A percentile compares a stretch with the other conserved stretches of the same genome.
These are phyloP conservation scores for Erpetoichthys calabaricus DNA, from an alignment of 2,797 vertebrate genomes.

Conservation along the genomic window DNA sequence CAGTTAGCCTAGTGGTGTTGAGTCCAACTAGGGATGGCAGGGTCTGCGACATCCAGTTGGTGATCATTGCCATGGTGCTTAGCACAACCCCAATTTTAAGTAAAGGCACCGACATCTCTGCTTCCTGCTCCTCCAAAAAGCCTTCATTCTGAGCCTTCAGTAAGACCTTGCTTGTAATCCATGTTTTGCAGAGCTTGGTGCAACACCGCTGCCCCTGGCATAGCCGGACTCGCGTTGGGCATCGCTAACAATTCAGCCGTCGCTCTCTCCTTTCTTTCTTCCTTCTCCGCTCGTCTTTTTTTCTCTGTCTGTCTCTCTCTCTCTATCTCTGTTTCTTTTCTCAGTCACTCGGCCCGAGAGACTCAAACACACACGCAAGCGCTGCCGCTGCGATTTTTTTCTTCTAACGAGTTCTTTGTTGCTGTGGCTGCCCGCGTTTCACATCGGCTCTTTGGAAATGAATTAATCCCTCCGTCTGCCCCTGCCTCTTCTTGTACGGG, in stretches of 20 bases:
- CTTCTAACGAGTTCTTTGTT: constrained; percentile 2
- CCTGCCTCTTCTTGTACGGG: constrained; percentile 25
- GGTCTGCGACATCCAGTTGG: constrained; percentile 95
- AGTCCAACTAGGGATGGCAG: constrained; percentile 85
- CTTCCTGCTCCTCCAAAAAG: constrained; percentile 32
- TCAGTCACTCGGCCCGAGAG: background rate
- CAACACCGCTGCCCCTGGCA: constrained; percentile 46
- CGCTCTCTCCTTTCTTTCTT: constrained; percentile 13
- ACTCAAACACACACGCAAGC: constrained; percentile 1
- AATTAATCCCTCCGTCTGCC: constrained; percentile 6
- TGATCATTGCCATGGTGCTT: constrained; percentile 94
- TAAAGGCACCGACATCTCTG: constrained; percentile 77
- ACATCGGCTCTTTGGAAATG: background rate
- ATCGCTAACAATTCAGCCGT: constrained; percentile 30
- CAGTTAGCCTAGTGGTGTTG: constrained; percentile 81
- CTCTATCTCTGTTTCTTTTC: background rate
- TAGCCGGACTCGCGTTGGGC: constrained; percentile 39
- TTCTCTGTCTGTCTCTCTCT: constrained; percentile 28
- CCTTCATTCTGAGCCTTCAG: constrained; percentile 58
- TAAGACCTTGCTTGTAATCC: constrained; percentile 32
- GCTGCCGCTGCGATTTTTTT: constrained; percentile 28
- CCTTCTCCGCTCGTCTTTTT: constrained; percentile 31
- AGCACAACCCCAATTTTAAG: constrained; percentile 88
- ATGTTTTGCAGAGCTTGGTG: constrained; percentile 32
- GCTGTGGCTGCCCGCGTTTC: background rate